These are phyloP conservation scores for Hippolais icterina DNA, from an alignment of 2,113 vertebrate genomes.

Conservation along the genomic window DNA sequence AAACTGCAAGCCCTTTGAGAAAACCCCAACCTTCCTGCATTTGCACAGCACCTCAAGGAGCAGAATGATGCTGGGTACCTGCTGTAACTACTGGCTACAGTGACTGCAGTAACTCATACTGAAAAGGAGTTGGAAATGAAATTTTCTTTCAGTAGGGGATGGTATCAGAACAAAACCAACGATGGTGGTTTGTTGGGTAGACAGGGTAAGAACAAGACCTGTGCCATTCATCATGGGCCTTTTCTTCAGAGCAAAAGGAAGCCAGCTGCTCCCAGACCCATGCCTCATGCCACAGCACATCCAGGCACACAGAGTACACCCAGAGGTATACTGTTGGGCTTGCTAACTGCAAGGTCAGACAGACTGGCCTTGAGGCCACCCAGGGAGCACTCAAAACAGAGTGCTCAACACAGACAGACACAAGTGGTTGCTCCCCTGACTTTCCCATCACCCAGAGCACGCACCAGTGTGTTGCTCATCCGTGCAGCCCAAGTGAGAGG, in stretches of 20 bases:
- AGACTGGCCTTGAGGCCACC: not conserved
- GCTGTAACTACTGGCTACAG: not conserved
- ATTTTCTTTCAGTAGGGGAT: not conserved
- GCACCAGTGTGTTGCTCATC: not conserved
- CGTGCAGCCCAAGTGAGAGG: not conserved
- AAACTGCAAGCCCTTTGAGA: not conserved
- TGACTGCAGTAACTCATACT: not conserved
- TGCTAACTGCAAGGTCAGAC: not conserved
- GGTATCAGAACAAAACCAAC: not conserved
- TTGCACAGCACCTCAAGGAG: not conserved
- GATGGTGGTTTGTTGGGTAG: rapidly evolving
- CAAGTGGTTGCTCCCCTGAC: not conserved
- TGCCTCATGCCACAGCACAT: not conserved
- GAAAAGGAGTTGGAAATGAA: not conserved
- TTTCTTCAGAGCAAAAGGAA: not conserved
- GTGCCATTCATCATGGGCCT: not conserved
- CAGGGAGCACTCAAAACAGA: not conserved
- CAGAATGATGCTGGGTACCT: not conserved
- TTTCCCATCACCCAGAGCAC: not conserved
- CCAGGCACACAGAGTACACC: not conserved
- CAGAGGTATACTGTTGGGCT: not conserved
- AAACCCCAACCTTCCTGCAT: not conserved
- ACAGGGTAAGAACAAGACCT: not conserved
- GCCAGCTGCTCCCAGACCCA: not conserved
- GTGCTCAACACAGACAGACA: not conserved